Evolutionary conservation across 2,113 vertebrate genomes (phyloP).

Genomic region (Ancistrus triradiatus): DNA sequence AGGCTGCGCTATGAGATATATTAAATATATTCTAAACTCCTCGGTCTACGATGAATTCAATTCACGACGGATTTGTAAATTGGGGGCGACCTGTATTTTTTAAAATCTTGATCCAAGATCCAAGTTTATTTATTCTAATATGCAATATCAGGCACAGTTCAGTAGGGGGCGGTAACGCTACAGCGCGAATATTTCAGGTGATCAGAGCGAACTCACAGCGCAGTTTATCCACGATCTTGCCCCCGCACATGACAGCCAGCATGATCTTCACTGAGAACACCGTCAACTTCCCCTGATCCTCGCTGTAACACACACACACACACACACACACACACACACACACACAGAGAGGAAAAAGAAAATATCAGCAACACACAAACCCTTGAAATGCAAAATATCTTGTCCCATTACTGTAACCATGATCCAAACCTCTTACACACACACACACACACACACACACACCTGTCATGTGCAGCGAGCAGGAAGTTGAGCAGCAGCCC

Average conservation of each 20-base stretch:
- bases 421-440: neutral
- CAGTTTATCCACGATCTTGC: conserved; percentile 93
- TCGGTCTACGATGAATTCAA: too few species aligned
- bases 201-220: conserved; percentile 79
- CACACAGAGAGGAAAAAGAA: neutral
- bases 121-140: too few species aligned
- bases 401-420: neutral
- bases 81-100: too few species aligned
- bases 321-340: conserved; percentile 27
- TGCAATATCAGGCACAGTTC: neutral
- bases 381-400: too few species aligned
- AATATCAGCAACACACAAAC: too few species aligned
- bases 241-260: conserved; percentile 87
- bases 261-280: conserved; percentile 94
- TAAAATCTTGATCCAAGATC: too few species aligned
- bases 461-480: conserved; percentile 87
- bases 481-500: conserved; percentile 96
- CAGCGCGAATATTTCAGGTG: too few species aligned
- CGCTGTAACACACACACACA: conserved; percentile 66
- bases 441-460: neutral
- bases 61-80: too few species aligned
- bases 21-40: too few species aligned
- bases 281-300: conserved; percentile 81
- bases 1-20: too few species aligned
- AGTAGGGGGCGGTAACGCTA: conserved; percentile 16